Evolutionary conservation across 1,140 invertebrate species (phyloP).

Genomic region (Zaprionus lachaisei): DNA sequence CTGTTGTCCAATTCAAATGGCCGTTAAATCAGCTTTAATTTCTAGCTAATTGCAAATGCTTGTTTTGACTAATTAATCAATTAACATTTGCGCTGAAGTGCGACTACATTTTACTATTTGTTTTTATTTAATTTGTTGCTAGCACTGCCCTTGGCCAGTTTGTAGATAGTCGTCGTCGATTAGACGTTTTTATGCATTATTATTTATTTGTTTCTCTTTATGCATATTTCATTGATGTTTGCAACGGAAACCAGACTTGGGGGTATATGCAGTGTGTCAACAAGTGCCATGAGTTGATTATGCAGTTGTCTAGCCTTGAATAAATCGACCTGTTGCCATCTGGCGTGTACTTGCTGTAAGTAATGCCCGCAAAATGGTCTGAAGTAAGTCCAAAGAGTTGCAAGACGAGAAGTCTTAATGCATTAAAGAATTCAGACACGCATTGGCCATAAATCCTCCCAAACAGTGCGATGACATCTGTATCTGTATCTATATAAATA

Average conservation of each 20-base stretch:
- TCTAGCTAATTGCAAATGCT: conserved; percentile 41
- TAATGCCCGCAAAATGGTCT: conserved; percentile 12
- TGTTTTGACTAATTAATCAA: conserved; percentile 67
- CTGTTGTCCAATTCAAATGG: conserved; percentile 1
- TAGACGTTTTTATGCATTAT: conserved; percentile 23
- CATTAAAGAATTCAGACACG: conserved; percentile 54
- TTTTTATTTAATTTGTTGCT: conserved; percentile 14
- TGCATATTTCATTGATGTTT: conserved; percentile 28
- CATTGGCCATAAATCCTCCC: conserved; percentile 45
- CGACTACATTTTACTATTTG: conserved; percentile 16
- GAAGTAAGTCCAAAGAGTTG: conserved; percentile 14
- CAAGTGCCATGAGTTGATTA: conserved; percentile 22
- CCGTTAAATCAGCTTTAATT: conserved; percentile 15
- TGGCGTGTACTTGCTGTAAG: not conserved
- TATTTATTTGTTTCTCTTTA: conserved; percentile 29
- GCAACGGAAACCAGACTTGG: conserved; percentile 43
- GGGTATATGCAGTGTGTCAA: conserved; percentile 51
- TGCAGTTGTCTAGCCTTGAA: conserved; percentile 42
- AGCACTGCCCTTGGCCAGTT: conserved; percentile 50
- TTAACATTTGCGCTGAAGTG: conserved; percentile 68
- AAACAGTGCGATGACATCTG: conserved; percentile 10
- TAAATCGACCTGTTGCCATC: conserved; percentile 15
- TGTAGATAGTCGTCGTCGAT: conserved; percentile 25
- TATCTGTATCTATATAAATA: not conserved
- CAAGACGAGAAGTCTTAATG: not conserved